Percentiles rank a stretch among this genome's conserved stretches.
Evolutionary conservation across 2,113 vertebrate species (phyloP).

Genomic region (Rhynchomys soricoides): DNA sequence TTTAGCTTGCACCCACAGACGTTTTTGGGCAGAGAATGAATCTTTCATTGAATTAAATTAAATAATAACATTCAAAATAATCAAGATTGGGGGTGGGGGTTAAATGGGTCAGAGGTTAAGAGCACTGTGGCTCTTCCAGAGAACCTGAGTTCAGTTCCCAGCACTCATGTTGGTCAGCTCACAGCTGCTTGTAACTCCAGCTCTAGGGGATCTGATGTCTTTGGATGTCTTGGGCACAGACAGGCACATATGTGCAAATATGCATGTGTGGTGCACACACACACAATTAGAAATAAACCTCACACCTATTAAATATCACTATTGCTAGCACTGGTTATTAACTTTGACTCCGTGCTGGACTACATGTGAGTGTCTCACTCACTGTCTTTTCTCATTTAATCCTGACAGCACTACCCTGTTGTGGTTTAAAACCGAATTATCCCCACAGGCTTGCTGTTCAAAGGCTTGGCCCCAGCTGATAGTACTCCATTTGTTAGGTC

Average conservation of each 20-base stretch:
- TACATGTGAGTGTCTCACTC: neutral
- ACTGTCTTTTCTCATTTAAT: neutral
- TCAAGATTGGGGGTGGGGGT: neutral
- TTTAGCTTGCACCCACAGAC: neutral
- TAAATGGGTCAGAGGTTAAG: neutral
- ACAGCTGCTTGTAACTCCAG: neutral
- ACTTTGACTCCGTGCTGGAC: neutral
- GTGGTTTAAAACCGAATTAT: neutral
- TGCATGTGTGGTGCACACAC: neutral
- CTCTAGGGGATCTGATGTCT: neutral
- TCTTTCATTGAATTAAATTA: slow-evolving; percentile 4
- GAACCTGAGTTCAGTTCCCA: neutral
- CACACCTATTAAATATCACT: neutral
- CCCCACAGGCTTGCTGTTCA: neutral
- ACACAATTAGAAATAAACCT: neutral
- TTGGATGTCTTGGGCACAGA: neutral
- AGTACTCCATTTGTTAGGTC: neutral
- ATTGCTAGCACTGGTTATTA: neutral
- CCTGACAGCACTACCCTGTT: neutral
- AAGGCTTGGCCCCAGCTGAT: neutral
- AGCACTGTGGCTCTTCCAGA: neutral
- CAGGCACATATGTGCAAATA: neutral
- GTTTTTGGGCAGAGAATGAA: neutral
- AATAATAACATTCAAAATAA: slow-evolving; percentile 32
- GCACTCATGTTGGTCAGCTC: neutral